phyloP scores from a whole-genome alignment of 2,888 invertebrate species.

The Ferdinandea cuprea region DNA sequence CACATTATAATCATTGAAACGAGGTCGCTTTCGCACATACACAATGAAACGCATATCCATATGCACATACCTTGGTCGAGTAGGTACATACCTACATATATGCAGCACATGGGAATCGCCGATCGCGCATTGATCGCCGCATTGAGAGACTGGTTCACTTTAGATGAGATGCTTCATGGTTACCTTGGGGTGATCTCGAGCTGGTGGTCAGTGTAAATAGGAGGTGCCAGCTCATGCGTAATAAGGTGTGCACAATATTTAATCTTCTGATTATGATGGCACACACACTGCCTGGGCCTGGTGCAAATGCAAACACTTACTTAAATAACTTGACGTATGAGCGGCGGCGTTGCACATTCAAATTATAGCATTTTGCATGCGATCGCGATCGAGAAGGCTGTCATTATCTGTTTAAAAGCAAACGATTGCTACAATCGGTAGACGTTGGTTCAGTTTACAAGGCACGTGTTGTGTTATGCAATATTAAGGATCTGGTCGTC shows the following conservation, averaged over 20 bases:
- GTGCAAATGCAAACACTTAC: constrained; percentile 46
- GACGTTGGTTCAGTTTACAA: neutral
- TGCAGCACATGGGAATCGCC: too few relatives aligned
- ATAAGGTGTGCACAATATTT: constrained; percentile 69
- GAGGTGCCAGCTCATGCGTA: constrained; percentile 66
- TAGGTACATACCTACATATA: too few relatives aligned
- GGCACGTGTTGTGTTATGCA: too few relatives aligned
- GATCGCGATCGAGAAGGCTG: constrained; percentile 11
- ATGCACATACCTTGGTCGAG: constrained; percentile 28
- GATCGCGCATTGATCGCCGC: constrained; percentile 41
- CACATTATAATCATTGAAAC: constrained; percentile 71
- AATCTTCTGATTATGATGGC: constrained; percentile 67
- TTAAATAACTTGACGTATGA: constrained; percentile 6
- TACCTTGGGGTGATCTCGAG: constrained; percentile 51
- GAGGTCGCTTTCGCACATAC: constrained; percentile 70
- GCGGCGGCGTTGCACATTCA: constrained; percentile 15
- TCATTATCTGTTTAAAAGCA: constrained; percentile 49
- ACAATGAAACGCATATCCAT: constrained; percentile 4
- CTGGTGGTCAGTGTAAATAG: constrained; percentile 15
- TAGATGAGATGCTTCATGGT: constrained; percentile 60
- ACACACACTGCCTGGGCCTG: neutral
- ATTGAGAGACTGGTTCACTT: constrained; percentile 59
- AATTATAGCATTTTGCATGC: neutral
- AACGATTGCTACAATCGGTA: constrained; percentile 26
- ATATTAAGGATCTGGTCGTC: too few relatives aligned